Percentiles rank a stretch among this genome's conserved stretches.
Evolutionary conservation across 2,888 invertebrate species (phyloP).

Genomic region (Argyra leucocephala): DNA sequence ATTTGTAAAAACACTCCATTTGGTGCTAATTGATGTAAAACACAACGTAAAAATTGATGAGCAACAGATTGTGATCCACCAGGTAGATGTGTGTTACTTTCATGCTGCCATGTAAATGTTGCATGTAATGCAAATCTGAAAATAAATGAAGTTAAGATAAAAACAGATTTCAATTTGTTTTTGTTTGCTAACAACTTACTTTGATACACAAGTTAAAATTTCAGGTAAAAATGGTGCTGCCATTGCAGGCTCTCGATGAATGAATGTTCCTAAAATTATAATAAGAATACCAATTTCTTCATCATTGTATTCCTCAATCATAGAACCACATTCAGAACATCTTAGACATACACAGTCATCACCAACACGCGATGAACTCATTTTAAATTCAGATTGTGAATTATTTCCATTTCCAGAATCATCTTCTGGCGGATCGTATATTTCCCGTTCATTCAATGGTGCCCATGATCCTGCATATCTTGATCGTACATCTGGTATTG

Average conservation of each 20-base stretch:
- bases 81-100: conserved; percentile 78
- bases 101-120: conserved; percentile 81
- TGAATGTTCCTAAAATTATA: conserved; percentile 87
- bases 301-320: conserved; percentile 87
- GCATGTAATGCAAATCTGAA: conserved; percentile 63
- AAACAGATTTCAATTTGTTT: too few species aligned
- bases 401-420: conserved; percentile 20
- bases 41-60: conserved; percentile 91
- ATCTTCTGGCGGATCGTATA: conserved; percentile 33
- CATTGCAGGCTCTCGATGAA: conserved; percentile 87
- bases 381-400: conserved; percentile 25
- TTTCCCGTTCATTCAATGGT: conserved; percentile 37
- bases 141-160: not conserved
- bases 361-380: conserved; percentile 54
- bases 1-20: conserved; percentile 95
- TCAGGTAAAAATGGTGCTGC: conserved; percentile 92
- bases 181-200: conserved; percentile 47
- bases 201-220: conserved; percentile 77
- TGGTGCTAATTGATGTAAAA: conserved; percentile 90
- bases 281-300: conserved; percentile 92
- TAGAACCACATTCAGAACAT: conserved; percentile 78
- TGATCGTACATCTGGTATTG: conserved; percentile 46
- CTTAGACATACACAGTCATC: conserved; percentile 63
- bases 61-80: conserved; percentile 93
- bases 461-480: conserved; percentile 50